Evolutionary conservation across 2,888 invertebrate genomes (phyloP), one percentile per base, ranked within the genome.

Genomic region (Leucoma salicis): DNA sequence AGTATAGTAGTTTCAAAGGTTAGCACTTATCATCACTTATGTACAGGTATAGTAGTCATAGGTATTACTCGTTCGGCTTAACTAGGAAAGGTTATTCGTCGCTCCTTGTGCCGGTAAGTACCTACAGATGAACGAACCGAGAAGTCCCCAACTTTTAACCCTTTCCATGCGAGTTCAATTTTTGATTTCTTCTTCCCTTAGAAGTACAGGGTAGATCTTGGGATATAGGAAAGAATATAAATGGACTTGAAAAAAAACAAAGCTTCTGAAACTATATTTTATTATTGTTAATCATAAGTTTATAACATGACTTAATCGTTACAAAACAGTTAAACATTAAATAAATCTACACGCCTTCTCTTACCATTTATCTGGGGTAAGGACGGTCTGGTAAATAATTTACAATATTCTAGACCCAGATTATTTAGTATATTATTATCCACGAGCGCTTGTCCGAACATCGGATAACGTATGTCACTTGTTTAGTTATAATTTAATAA

Each of bases 231-330:
- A n/a, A n/a, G n/a, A n/a, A n/a, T n/a, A n/a, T n/a, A n/a, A n/a
- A n/a, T n/a, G n/a, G n/a, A n/a, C n/a, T n/a, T n/a, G n/a, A 21
- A 61, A 76, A 77, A 72, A 59, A 49, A 57, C 50, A 38, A 53
- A 53, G 1, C 2, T 63, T 84, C 77, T 74, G 86, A 88, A 88
- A 87, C 85, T 87, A 87, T 83, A 87, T 84, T 86, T n/a, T 87
- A 84, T 80, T 85, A 82, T 84, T 86, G 84, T 85, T 86, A 84
- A 82, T 86, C 72, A 81, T 87, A 87, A 83, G 84, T 87, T 82
- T 80, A 82, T 82, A 88, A 88, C 86, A 88, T 87, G 86, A 88
- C 88, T 88, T 87, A 85, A 77, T 83, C 70, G 84, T 87, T 86
- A 87, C 73, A 86, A 87, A 87, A 88, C 83, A 87, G 78, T 85